Percentiles rank a stretch among this genome's conserved stretches.
phyloP scores from a whole-genome alignment of 1,140 invertebrate genomes.

The Cardiocondyla obscurior region DNA sequence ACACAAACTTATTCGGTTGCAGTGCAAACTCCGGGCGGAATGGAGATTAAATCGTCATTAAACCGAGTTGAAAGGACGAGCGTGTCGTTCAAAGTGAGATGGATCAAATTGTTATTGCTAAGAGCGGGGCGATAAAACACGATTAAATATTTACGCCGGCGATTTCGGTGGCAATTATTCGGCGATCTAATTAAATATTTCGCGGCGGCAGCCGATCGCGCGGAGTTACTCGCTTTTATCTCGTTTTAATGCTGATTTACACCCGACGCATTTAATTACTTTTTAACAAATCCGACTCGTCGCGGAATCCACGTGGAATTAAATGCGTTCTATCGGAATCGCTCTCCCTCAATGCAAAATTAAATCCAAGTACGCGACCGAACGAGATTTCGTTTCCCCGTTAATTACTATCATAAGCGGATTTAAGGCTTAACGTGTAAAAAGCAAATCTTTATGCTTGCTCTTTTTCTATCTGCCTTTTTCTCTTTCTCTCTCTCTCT shows the following conservation, averaged over 20 bases:
- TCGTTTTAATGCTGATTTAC: background rate
- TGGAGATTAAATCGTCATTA: slow-evolving; percentile 49
- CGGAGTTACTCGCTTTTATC: background rate
- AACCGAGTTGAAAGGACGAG: background rate
- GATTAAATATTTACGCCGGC: background rate
- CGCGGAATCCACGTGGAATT: slow-evolving; percentile 3
- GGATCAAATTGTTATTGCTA: background rate
- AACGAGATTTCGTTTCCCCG: slow-evolving; percentile 3
- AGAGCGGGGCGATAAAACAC: background rate
- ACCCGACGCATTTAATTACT: slow-evolving; percentile 26
- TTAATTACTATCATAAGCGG: slow-evolving; percentile 37
- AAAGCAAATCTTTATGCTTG: background rate
- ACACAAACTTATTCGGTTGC: background rate
- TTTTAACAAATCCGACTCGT: slow-evolving; percentile 17
- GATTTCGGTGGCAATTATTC: slow-evolving; percentile 11
- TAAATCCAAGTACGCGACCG: background rate
- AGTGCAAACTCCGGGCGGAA: no score
- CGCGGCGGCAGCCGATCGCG: background rate
- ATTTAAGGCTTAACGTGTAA: slow-evolving; percentile 1
- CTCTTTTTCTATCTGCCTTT: background rate
- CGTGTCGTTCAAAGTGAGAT: background rate
- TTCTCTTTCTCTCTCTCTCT: no score
- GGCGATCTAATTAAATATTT: slow-evolving; percentile 40
- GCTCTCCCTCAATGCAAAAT: background rate
- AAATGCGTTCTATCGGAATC: slow-evolving; percentile 15